These are phyloP conservation scores for Tinamus guttatus DNA, from an alignment of 2,113 vertebrate species.

Conservation along the genomic window DNA sequence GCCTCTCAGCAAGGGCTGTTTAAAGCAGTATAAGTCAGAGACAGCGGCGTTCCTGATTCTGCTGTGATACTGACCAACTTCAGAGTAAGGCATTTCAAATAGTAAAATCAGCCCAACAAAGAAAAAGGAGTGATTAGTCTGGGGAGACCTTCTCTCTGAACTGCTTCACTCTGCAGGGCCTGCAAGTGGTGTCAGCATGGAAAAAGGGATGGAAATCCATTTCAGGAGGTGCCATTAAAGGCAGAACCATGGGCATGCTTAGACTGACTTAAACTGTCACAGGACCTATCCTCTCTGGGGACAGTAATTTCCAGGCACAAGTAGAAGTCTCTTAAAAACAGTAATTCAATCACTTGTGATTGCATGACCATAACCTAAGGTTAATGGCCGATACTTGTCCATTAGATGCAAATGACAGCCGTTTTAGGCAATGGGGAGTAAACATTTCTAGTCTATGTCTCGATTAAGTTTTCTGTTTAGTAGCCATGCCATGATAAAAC, in stretches of 20 bases:
- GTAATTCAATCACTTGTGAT: neutral
- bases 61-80: neutral
- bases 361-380: constrained; percentile 13
- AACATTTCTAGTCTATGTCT: constrained; percentile 6
- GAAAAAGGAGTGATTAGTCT: fast-evolving
- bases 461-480: neutral
- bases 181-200: neutral
- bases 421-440: neutral
- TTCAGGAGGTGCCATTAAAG: neutral
- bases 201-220: neutral
- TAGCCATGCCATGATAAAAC: constrained; percentile 15
- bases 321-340: neutral
- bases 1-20: neutral
- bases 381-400: constrained; percentile 4
- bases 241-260: neutral
- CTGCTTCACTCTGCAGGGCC: neutral
- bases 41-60: neutral
- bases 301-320: neutral
- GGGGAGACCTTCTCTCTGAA: neutral
- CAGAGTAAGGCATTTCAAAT: neutral
- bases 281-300: neutral
- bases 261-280: neutral
- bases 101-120: neutral
- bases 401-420: constrained; percentile 11
- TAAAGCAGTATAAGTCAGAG: neutral